These are phyloP conservation scores for Neopelma chrysocephalum DNA, from an alignment of 2,797 vertebrate genomes.

Conservation along the genomic window DNA sequence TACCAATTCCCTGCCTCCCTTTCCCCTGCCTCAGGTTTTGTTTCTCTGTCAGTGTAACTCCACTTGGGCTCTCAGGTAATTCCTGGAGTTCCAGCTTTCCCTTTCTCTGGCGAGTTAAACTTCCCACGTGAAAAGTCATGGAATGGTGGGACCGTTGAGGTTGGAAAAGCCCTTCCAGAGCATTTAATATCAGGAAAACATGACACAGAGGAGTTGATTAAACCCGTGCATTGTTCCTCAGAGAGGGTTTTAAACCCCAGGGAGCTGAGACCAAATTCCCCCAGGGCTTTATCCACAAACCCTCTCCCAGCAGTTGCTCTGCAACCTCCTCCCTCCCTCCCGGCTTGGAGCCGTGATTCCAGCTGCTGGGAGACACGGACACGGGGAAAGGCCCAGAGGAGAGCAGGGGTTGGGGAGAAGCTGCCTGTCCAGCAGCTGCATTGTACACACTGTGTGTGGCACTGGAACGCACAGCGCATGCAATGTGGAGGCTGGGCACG, in stretches of 20 bases:
- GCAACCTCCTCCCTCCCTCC: not conserved
- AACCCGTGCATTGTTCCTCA: not conserved
- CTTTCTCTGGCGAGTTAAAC: not conserved
- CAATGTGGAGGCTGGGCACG: constrained; percentile 92
- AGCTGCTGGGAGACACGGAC: not conserved
- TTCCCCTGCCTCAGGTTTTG: not conserved
- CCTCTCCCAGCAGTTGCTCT: not conserved
- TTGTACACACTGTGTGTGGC: constrained; percentile 95
- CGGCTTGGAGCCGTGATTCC: not conserved
- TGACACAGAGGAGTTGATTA: not conserved
- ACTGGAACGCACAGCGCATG: constrained; percentile 91
- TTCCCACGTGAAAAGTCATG: not conserved
- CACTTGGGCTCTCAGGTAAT: not conserved
- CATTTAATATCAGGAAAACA: not conserved
- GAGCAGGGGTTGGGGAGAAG: not conserved
- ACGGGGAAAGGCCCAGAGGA: rapidly evolving
- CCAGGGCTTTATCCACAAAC: not conserved
- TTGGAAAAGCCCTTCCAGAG: not conserved
- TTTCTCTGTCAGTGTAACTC: not conserved
- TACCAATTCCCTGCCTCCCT: not conserved
- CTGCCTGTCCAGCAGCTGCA: constrained; percentile 86
- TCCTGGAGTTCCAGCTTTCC: not conserved
- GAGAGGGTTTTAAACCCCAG: not conserved
- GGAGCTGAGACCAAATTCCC: not conserved
- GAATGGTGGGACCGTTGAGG: not conserved